Evolutionary conservation across 2,797 vertebrate genomes (phyloP).

Genomic region (Scolopax rusticola): DNA sequence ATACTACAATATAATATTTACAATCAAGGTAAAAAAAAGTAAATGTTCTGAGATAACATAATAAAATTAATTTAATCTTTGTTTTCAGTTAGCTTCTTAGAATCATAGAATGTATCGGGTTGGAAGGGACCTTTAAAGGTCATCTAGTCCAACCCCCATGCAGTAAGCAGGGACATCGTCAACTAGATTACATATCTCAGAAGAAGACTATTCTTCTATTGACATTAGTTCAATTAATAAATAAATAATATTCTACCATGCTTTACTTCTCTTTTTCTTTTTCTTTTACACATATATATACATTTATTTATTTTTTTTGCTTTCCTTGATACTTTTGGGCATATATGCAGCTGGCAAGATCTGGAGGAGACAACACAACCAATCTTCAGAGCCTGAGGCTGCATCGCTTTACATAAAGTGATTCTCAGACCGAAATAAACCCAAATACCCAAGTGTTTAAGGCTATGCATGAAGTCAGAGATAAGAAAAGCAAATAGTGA

Average conservation of each 20-base stretch:
- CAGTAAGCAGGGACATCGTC: too few species aligned
- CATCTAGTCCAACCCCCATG: too few species aligned
- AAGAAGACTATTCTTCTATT: neutral
- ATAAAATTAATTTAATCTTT: neutral
- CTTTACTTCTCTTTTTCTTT: neutral
- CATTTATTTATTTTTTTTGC: rapidly evolving
- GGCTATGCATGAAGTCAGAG: neutral
- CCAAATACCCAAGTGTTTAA: neutral
- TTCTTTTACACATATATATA: too few species aligned
- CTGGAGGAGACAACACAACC: neutral
- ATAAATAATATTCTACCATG: neutral
- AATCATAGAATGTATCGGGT: too few species aligned
- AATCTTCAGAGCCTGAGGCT: neutral
- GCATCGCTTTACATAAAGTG: neutral
- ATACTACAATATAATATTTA: neutral
- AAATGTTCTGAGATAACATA: neutral
- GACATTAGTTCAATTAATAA: neutral
- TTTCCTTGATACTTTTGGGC: neutral
- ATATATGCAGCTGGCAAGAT: neutral
- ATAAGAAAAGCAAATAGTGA: neutral
- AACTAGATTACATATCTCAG: too few species aligned
- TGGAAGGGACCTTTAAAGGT: too few species aligned
- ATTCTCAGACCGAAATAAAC: neutral
- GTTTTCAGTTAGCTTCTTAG: neutral
- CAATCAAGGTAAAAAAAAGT: neutral